Evolutionary conservation across 1,140 invertebrate genomes (phyloP).

Genomic region (Acromyrmex charruanus): DNA sequence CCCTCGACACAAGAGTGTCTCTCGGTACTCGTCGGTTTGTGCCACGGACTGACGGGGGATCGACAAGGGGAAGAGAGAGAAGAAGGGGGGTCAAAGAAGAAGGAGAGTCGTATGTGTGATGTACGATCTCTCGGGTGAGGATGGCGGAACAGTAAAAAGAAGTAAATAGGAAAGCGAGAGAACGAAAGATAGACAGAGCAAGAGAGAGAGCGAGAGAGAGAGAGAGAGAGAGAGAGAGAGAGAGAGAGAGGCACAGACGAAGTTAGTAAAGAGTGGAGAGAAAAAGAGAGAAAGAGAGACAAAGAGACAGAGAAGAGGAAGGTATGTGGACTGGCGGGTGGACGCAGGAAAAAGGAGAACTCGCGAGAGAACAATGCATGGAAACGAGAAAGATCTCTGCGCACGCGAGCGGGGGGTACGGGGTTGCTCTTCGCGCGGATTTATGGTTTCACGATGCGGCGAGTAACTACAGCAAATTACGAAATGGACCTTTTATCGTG

Average conservation of each 20-base stretch:
- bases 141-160: slow-evolving; percentile 43
- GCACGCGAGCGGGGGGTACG: not conserved
- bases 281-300: not conserved
- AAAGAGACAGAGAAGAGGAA: slow-evolving; percentile 29
- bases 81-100: slow-evolving; percentile 25
- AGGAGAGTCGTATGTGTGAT: slow-evolving; percentile 34
- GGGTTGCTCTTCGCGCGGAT: slow-evolving; percentile 32
- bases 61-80: slow-evolving; percentile 56
- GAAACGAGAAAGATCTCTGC: slow-evolving; percentile 59
- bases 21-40: slow-evolving; percentile 76
- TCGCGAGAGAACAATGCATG: slow-evolving; percentile 65
- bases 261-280: slow-evolving; percentile 25
- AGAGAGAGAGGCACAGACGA: not conserved
- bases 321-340: slow-evolving; percentile 40
- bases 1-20: slow-evolving; percentile 77
- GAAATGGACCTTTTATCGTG: slow-evolving; percentile 18
- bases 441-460: slow-evolving; percentile 22
- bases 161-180: slow-evolving; percentile 40
- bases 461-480: not conserved
- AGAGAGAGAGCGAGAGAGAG: slow-evolving; percentile 1
- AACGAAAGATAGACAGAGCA: slow-evolving; percentile 8
- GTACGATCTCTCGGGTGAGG: slow-evolving; percentile 42
- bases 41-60: slow-evolving; percentile 69
- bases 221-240: not conserved
- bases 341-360: slow-evolving; percentile 56